Evolutionary conservation across 2,113 vertebrate species (phyloP).

Genomic region (Phrynosoma platyrhinos): DNA sequence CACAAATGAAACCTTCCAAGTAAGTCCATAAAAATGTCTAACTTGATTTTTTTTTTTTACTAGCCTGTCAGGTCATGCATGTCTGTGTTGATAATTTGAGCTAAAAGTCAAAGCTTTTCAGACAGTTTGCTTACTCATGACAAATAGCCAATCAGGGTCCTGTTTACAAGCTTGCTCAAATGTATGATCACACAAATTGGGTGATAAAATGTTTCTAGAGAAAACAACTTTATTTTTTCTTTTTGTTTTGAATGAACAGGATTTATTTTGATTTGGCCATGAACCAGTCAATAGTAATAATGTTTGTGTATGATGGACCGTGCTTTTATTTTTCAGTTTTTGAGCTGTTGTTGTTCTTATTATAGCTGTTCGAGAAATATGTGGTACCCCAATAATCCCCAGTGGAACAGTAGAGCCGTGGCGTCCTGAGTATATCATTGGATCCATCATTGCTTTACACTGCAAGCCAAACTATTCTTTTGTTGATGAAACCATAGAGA

Average conservation of each 20-base stretch:
- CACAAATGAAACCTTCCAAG: too few species aligned
- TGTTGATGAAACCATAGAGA: slow-evolving; percentile 25
- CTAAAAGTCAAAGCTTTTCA: neutral
- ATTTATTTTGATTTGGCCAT: neutral
- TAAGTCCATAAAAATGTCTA: too few species aligned
- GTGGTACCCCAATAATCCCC: slow-evolving; percentile 22
- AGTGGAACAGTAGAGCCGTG: neutral
- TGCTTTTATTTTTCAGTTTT: neutral
- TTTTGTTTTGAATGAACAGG: neutral
- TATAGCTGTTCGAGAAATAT: neutral
- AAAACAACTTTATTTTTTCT: neutral
- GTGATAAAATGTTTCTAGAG: too few species aligned
- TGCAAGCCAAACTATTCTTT: slow-evolving; percentile 1
- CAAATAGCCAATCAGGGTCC: too few species aligned
- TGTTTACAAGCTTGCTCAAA: neutral
- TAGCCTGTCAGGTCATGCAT: too few species aligned
- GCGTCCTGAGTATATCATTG: neutral
- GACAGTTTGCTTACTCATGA: too few species aligned
- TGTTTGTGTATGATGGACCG: neutral
- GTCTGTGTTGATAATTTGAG: too few species aligned
- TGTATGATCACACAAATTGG: neutral
- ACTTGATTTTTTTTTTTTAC: too few species aligned
- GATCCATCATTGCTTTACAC: neutral
- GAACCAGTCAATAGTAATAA: neutral
- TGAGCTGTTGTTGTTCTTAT: neutral